Evolutionary conservation across 2,113 vertebrate genomes (phyloP).

Genomic region (Tauraco erythrolophus): DNA sequence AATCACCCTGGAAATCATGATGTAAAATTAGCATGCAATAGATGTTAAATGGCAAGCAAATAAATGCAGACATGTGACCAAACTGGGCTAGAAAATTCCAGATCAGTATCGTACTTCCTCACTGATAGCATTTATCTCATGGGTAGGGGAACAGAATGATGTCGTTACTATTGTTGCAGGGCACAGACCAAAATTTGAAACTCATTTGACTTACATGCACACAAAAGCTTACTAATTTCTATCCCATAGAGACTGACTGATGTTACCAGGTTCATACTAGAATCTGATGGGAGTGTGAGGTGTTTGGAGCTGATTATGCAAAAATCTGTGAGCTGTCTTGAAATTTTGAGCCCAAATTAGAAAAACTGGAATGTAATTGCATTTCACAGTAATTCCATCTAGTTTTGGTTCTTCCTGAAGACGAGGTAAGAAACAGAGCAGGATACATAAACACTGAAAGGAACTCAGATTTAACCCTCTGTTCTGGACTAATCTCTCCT

Average conservation of each 20-base stretch:
- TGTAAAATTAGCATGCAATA: conserved; percentile 37
- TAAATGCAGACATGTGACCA: background rate
- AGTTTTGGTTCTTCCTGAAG: background rate
- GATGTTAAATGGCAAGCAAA: conserved; percentile 23
- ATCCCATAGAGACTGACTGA: background rate
- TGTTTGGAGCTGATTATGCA: background rate
- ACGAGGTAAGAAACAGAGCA: background rate
- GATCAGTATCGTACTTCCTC: background rate
- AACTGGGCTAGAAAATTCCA: conserved; percentile 31
- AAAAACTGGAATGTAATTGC: background rate
- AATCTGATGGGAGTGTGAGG: background rate
- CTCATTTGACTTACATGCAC: background rate
- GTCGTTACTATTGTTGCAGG: background rate
- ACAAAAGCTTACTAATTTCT: background rate
- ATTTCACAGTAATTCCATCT: background rate
- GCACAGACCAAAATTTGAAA: background rate
- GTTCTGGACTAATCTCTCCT: background rate
- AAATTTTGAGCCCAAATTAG: background rate
- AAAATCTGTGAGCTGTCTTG: background rate
- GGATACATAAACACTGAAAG: background rate
- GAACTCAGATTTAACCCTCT: background rate
- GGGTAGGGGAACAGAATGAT: background rate
- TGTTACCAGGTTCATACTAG: background rate
- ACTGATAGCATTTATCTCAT: background rate
- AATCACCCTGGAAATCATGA: conserved; percentile 49